Evolutionary conservation across 2,113 vertebrate genomes (phyloP).

Genomic region (Ploceus nigricollis): DNA sequence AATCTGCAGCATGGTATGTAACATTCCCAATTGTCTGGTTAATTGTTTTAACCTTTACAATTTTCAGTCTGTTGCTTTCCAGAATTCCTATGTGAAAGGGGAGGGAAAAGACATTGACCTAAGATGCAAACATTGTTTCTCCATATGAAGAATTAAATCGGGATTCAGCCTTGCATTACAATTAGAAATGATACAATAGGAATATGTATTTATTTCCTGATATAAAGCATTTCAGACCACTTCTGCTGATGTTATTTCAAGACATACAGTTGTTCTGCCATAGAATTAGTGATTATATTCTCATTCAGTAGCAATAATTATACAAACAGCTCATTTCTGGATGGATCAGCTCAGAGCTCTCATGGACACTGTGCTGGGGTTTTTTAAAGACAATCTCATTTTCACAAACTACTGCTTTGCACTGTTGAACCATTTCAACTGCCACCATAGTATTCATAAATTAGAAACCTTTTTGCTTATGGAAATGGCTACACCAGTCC

Average conservation of each 20-base stretch:
- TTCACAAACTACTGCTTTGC: neutral
- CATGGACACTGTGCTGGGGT: neutral
- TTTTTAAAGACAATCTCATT: neutral
- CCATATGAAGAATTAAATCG: neutral
- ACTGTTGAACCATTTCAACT: neutral
- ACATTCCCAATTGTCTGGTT: constrained; percentile 86
- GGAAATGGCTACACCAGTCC: neutral
- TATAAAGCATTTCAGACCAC: neutral
- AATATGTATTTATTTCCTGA: neutral
- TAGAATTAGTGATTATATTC: neutral
- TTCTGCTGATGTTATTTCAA: neutral
- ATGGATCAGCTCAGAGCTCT: neutral
- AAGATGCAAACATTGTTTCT: neutral
- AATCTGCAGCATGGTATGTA: constrained; percentile 85
- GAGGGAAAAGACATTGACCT: neutral
- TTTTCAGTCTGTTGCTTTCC: constrained; percentile 90
- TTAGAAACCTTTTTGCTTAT: neutral
- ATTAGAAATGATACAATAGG: neutral
- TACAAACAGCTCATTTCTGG: neutral
- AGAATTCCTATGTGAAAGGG: constrained; percentile 79
- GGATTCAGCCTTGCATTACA: neutral
- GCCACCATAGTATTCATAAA: neutral
- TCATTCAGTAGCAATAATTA: neutral
- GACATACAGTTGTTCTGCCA: neutral
- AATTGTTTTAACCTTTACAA: constrained; percentile 77